A percentile compares a stretch with the other conserved stretches of the same genome.
phyloP scores from a whole-genome alignment of 2,113 vertebrate genomes.

The Melanostigma gelatinosum region DNA sequence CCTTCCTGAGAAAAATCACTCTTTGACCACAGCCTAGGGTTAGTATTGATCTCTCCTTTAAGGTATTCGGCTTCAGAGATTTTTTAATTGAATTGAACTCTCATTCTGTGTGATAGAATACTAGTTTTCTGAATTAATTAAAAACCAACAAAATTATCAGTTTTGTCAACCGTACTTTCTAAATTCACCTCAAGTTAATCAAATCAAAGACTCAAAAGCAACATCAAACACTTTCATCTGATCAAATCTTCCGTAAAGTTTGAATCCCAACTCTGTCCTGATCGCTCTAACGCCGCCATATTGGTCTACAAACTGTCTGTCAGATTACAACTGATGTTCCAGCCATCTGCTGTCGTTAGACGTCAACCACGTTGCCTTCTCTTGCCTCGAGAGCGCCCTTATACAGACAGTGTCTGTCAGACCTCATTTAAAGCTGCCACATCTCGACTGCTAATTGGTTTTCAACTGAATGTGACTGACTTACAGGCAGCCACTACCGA shows the following conservation, averaged over 20 bases:
- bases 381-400: conserved; percentile 13
- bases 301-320: not conserved
- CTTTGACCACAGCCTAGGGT: too few relatives aligned
- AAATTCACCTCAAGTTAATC: not conserved
- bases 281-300: not conserved
- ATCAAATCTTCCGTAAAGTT: not conserved
- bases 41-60: not conserved
- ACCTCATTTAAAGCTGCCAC: conserved; percentile 43
- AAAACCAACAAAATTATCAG: not conserved
- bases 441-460: conserved; percentile 32
- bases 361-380: conserved; percentile 27
- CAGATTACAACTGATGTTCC: conserved; percentile 14
- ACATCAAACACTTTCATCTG: not conserved
- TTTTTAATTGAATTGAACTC: not conserved
- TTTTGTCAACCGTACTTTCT: not conserved
- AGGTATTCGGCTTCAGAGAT: not conserved
- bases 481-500: conserved; percentile 34
- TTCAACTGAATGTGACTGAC: conserved; percentile 58
- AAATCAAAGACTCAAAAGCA: conserved; percentile 13
- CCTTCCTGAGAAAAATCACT: too few relatives aligned
- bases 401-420: conserved; percentile 40
- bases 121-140: not conserved
- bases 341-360: conserved; percentile 46
- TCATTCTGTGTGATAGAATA: not conserved
- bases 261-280: not conserved